Conservation (phyloP, 2,797 vertebrate species). For the Sebastes oblongus region DNA sequence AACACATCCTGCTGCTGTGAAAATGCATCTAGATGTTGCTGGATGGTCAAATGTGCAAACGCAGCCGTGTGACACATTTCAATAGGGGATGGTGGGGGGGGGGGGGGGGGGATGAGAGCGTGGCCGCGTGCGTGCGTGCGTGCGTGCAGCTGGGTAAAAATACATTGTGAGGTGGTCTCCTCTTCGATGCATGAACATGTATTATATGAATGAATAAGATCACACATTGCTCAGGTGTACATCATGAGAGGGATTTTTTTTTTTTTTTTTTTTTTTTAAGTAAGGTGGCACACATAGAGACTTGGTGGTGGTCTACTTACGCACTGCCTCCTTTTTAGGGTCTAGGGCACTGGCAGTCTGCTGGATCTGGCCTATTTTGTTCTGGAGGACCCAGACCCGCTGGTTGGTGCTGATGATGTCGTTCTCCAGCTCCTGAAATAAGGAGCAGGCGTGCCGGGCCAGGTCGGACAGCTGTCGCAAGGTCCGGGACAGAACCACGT, state of each 20-base stretch:
- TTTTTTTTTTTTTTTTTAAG: slow-evolving; percentile 4
- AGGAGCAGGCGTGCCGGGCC: slow-evolving; percentile 94
- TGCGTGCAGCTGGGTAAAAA: slow-evolving; percentile 49
- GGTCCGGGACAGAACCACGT: slow-evolving; percentile 93
- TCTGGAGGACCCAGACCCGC: slow-evolving; percentile 92
- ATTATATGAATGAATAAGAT: slow-evolving; percentile 50
- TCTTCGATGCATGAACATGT: slow-evolving; percentile 54
- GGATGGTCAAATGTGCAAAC: slow-evolving; percentile 61
- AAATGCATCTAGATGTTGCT: slow-evolving; percentile 37
- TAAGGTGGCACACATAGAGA: slow-evolving; percentile 10
- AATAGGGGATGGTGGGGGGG: slow-evolving; percentile 21
- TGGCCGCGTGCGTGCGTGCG: slow-evolving; percentile 32
- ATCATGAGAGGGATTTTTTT: slow-evolving; percentile 11
- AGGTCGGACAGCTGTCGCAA: slow-evolving; percentile 97
- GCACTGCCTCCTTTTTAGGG: slow-evolving; percentile 98
- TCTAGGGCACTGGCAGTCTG: slow-evolving; percentile 89
- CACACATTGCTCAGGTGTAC: slow-evolving; percentile 27
- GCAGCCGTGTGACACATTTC: slow-evolving; percentile 77
- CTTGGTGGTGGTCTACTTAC: slow-evolving; percentile 87
- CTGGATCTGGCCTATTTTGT: slow-evolving; percentile 92
- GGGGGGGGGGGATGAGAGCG: slow-evolving; percentile 7
- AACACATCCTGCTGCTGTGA: slow-evolving; percentile 40
- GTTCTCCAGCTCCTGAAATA: slow-evolving; percentile 96
- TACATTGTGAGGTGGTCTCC: slow-evolving; percentile 45
- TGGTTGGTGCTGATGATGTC: slow-evolving; percentile 92